Percentiles rank a stretch among this genome's conserved stretches.
Conservation (phyloP, 2,797 vertebrate species). For the Scarus forsteni region DNA sequence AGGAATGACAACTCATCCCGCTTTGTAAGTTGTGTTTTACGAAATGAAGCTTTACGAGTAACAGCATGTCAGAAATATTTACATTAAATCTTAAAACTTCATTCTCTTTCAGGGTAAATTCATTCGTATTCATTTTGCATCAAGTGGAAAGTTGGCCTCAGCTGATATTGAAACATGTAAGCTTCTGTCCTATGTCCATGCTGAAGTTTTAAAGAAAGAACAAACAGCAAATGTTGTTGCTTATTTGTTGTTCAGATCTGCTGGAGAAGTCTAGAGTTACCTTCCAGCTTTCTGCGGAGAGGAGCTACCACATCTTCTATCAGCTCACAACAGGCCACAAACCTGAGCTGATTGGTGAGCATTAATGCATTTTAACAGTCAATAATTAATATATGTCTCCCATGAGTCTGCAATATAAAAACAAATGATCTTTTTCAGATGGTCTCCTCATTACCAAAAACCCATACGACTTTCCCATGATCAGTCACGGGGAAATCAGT, state of each 20-base stretch:
- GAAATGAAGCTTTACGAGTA: neutral
- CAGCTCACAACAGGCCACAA: slow-evolving; percentile 91
- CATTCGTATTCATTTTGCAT: slow-evolving; percentile 92
- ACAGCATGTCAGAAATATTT: neutral
- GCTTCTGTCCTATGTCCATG: slow-evolving; percentile 31
- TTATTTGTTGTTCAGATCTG: slow-evolving; percentile 81
- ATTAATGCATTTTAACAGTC: slow-evolving; percentile 46
- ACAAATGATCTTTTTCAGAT: slow-evolving; percentile 73
- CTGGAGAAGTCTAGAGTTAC: slow-evolving; percentile 93
- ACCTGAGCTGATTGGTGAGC: slow-evolving; percentile 85
- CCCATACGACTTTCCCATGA: slow-evolving; percentile 85
- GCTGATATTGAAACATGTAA: slow-evolving; percentile 96
- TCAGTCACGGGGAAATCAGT: slow-evolving; percentile 90
- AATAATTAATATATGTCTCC: neutral
- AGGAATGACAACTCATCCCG: slow-evolving; percentile 95
- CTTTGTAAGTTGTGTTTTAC: slow-evolving; percentile 79
- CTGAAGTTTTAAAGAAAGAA: too few species aligned
- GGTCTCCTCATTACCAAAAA: slow-evolving; percentile 89
- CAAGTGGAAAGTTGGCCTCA: slow-evolving; percentile 90
- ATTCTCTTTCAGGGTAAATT: slow-evolving; percentile 90
- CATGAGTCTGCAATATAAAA: neutral
- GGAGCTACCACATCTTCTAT: slow-evolving; percentile 92
- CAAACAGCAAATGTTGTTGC: neutral
- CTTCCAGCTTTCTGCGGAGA: slow-evolving; percentile 91
- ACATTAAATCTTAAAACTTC: neutral